Evolutionary conservation across 2,113 vertebrate species (phyloP).

Genomic region (Corythaeola cristata): DNA sequence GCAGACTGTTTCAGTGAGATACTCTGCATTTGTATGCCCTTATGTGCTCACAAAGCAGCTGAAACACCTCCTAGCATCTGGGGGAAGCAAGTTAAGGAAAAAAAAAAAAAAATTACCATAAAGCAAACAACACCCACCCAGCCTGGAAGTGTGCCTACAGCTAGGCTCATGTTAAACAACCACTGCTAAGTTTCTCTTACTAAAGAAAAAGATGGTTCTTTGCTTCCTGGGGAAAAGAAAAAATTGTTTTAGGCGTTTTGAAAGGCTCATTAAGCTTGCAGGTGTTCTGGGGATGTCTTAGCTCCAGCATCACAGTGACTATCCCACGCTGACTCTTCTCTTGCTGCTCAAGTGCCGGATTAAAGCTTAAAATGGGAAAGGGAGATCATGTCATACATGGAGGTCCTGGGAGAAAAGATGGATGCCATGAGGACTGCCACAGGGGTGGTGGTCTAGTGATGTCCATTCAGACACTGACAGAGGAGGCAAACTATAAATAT

Average conservation of each 20-base stretch:
- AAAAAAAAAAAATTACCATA: neutral
- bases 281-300: constrained; percentile 27
- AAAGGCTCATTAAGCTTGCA: constrained; percentile 34
- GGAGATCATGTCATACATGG: rapidly evolving
- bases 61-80: constrained; percentile 7
- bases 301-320: neutral
- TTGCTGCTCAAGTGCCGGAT: neutral
- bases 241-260: neutral
- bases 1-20: neutral
- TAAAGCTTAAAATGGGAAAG: neutral
- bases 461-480: neutral
- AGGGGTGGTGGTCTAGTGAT: neutral
- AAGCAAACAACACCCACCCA: constrained; percentile 27
- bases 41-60: neutral
- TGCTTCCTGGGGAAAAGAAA: neutral
- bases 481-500: neutral
- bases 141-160: constrained; percentile 14
- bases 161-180: constrained; percentile 17
- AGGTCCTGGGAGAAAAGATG: neutral
- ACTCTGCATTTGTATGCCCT: neutral
- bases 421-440: neutral
- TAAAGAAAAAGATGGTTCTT: constrained; percentile 14
- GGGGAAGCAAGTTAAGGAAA: neutral
- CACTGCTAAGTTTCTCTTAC: neutral
- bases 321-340: neutral